Base-by-base conservation (phyloP, 1,140 invertebrate genomes). In the roundworm (Caenorhabditis elegans) region DNA sequence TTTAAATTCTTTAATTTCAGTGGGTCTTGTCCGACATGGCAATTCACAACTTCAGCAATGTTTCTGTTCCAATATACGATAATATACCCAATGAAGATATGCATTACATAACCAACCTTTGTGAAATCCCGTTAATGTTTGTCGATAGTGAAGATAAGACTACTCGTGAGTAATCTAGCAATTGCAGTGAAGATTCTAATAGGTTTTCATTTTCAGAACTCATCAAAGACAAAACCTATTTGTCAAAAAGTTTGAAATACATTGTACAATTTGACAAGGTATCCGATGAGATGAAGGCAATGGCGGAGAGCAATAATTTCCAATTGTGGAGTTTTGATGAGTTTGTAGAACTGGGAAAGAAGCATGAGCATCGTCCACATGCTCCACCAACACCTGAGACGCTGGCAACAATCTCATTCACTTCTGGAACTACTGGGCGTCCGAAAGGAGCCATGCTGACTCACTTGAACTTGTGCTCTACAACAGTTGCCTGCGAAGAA, bases 401-500 rank as follows among this genome's bases (percentile, higher is more conserved):
- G 39, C 47, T 77, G 19, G 55, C 55, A 15, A 82, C 70, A 28
- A 77, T 82, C 47, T 82, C 53, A 53, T 91, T 90, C 80, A 91
- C 91, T 87, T 90, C 90, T 80, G 91, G 91, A 19, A 91, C 91
- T 2, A 91, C 91, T 78, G 91, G 91, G 28, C 89, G 89, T 83
- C 91, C 91, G 8, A 91, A 91, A 85, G 91, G 90, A 28, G 91
- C 90, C 17, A 91, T 91, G 90, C 83, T 91, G 10, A 90, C 88
- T 82, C 90, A 91, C 85, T 88, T 90, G 76, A 91, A 91, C 86
- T 87, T 91, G 8, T 93, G 97, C 76, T 93, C 95, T 2, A 94
- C 94, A 34, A 43, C 87, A 3, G 93, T 95, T 3, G 94, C 93
- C 5, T 92, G 95, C 79, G 94, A 94, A 89, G 93, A 80, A 39